These are phyloP conservation scores for Urocynchramus pylzowi DNA, from an alignment of 2,113 vertebrate genomes.

Conservation along the genomic window DNA sequence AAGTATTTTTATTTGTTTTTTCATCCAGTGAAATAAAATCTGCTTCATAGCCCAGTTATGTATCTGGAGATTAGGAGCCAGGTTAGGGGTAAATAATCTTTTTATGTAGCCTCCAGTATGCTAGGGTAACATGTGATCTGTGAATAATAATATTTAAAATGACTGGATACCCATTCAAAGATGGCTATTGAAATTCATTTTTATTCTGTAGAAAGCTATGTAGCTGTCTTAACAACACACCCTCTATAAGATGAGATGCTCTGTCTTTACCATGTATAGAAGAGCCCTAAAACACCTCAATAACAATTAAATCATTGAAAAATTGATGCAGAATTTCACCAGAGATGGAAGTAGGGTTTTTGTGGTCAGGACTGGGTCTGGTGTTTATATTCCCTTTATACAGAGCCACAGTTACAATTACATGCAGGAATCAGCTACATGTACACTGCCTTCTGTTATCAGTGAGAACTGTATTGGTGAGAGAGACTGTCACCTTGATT, in stretches of 20 bases:
- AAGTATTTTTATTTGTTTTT: neutral
- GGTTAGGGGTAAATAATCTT: neutral
- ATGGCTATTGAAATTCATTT: neutral
- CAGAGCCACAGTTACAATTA: neutral
- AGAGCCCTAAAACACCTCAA: neutral
- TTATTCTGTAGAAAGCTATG: neutral
- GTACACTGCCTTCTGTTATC: neutral
- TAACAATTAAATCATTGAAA: neutral
- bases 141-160: neutral
- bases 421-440: neutral
- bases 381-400: neutral
- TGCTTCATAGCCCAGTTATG: neutral
- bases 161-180: neutral
- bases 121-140: neutral
- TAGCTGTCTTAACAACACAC: neutral
- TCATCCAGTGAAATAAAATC: neutral
- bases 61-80: neutral
- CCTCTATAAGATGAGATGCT: neutral
- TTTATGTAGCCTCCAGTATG: neutral
- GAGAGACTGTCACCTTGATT: neutral
- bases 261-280: neutral
- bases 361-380: neutral
- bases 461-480: neutral
- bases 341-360: neutral
- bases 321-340: neutral